Percentiles rank a stretch among this genome's conserved stretches.
Conservation (phyloP, 2,113 vertebrate species). For the Crotalus helleri region DNA sequence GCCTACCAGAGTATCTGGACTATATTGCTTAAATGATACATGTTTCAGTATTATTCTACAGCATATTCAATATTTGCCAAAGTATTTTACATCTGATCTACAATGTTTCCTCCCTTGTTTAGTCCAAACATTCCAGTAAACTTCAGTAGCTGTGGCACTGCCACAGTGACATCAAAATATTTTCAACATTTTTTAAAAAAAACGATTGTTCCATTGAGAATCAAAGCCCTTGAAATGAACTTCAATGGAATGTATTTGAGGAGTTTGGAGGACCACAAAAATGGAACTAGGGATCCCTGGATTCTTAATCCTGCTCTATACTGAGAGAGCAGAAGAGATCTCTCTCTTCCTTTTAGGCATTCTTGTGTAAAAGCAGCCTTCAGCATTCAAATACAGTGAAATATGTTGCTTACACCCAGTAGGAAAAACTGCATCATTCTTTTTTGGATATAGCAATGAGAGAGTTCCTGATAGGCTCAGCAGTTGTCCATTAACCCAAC, state of each 20-base stretch:
- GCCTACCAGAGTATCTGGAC: not conserved
- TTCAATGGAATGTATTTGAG: not conserved
- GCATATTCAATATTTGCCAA: not conserved
- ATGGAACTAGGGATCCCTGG: not conserved
- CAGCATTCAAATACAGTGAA: not conserved
- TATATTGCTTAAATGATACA: not conserved
- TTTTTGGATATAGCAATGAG: not conserved
- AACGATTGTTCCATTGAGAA: not conserved
- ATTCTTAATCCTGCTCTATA: not conserved
- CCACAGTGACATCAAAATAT: not conserved
- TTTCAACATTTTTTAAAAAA: not conserved
- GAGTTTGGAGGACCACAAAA: not conserved
- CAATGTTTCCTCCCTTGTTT: not conserved
- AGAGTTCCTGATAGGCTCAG: not conserved
- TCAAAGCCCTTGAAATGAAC: not conserved
- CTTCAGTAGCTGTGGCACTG: not conserved
- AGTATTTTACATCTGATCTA: not conserved
- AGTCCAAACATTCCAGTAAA: not conserved
- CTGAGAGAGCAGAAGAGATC: not conserved
- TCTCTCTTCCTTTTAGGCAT: not conserved
- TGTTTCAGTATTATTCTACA: not conserved
- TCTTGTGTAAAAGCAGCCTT: not conserved
- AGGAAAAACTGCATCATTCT: not conserved
- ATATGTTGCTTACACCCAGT: not conserved
- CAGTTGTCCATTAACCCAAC: not conserved